Base-by-base conservation (phyloP, 1,140 invertebrate species). In the Sitobion miscanthi region DNA sequence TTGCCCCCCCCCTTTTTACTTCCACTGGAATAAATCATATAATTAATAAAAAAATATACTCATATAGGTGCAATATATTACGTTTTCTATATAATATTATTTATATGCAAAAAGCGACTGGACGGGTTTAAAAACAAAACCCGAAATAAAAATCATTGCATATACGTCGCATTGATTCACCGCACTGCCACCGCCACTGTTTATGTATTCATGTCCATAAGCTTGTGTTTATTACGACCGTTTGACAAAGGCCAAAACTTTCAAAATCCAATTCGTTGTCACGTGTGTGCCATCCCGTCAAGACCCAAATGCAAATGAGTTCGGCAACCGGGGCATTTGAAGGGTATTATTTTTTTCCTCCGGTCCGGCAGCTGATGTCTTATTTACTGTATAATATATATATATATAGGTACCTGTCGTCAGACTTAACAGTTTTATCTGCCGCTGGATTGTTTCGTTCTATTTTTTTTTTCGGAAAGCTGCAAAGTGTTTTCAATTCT, bases 171-270 rank as follows among this genome's bases (percentile, higher is more conserved):
- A 90, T 90, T 90, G 49, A 90, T 90, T 90, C 35, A 23, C 23
- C 23, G 9, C 4, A 9, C 47, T 47, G 30, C 4, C 30, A 23
- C 21, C 14, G n/a, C 9, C 52, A 57, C 90, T 69, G 57, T 45
- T 91, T 91, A 35, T 30, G 62, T 91, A 69, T 91, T 91, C 90
- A 69, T 42, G 57, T 91, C 90, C 90, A 91, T 25, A 30, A 91
- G 38, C 90, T 77, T 8, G 54, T 69, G 90, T 69, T 45, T 69
- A 91, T 91, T 91, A n/a, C 90, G 45, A 47, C 14, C 89, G 54
- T 62, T 90, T 62, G 89, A 25, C 52, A 91, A 91, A 91, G 90
- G 90, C 62, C 54, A 69, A 91, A 91, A 91, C 38, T 91, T 91
- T 91, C 4, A 69, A 69, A 91, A 91, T 91, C 90, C 90, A 69